Base-by-base conservation (phyloP, 2,797 vertebrate species). In the Pyrocephalus nanus region DNA sequence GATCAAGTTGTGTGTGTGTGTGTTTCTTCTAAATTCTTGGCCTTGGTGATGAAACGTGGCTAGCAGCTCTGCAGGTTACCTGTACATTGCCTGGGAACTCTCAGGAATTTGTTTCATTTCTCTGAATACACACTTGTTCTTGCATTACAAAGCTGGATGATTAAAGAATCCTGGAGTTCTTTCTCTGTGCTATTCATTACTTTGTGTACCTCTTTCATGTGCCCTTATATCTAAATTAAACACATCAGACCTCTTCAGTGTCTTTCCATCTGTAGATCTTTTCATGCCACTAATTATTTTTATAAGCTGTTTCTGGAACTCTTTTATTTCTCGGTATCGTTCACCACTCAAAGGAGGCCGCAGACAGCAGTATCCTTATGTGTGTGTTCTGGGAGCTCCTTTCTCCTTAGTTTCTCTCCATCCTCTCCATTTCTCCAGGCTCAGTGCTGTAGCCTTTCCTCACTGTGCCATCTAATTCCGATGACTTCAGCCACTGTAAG, bases 101-200 rank as follows among this genome's bases (percentile, higher is more conserved):
- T 58, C 21, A 86, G 76, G 79, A 86, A 77, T 76, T 76, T 48
- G 45, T 94, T 92, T 94, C 12, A 62, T 90, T 94, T 90, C 76
- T 91, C 79, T 96, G 88, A 93, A 93, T 95, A 83, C 78, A 61
- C 65, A 71, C 62, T 94, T 94, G 81, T 93, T 96, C 87, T 96
- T 95, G n/a, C 66, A 62, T 86, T 91, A 91, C 64, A 94, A 91
- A 80, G 40, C 48, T 70, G 58, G 51, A 66, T 96, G 92, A 88
- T 93, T 93, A 93, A 93, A 94, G 82, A 88, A 86, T 93, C 76
- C 43, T 0, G 0, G 61, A 86, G 69, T 87, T 87, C 54, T 88
- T 86, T 77, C 45, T 86, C 81, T 66, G 29, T 55, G 26, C 75
- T 92, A 26, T 93, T 94, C 81, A 83, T 89, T 91, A 88, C 87